These are phyloP conservation scores for Zhuqinia jingwanae DNA, from an alignment of 2,888 invertebrate genomes.

Conservation along the genomic window DNA sequence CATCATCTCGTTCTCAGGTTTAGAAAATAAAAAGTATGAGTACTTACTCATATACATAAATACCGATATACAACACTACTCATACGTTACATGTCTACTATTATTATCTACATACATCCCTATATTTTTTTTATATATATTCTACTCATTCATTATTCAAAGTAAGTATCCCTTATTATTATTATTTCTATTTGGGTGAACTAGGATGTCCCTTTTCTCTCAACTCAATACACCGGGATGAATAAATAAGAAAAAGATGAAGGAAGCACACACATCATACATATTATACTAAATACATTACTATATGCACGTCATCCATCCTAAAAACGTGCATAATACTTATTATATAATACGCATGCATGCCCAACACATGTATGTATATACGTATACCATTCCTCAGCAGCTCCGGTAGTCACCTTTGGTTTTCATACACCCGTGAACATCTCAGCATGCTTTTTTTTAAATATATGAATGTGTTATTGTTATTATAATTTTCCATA, in stretches of 20 bases:
- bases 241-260: slow-evolving; percentile 45
- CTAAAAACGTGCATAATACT: neutral
- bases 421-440: neutral
- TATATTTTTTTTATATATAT: neutral
- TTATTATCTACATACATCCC: neutral
- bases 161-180: slow-evolving; percentile 39
- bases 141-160: slow-evolving; percentile 34
- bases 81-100: neutral
- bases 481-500: slow-evolving; percentile 66
- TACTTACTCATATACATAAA: neutral
- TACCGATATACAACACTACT: neutral
- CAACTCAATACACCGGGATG: slow-evolving; percentile 17
- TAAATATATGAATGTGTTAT: slow-evolving; percentile 53
- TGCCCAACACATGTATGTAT: too few species aligned
- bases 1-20: slow-evolving; percentile 13
- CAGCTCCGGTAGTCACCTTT: slow-evolving; percentile 14
- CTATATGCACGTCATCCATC: too few species aligned
- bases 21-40: neutral
- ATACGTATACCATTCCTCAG: too few species aligned
- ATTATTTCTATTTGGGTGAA: slow-evolving; percentile 14
- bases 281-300: too few species aligned
- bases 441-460: neutral
- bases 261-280: slow-evolving; percentile 43
- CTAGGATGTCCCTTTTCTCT: slow-evolving; percentile 27
- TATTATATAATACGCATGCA: slow-evolving; percentile 22